Percentiles rank a stretch among this genome's conserved stretches.
Evolutionary conservation across 2,797 vertebrate genomes (phyloP).

Genomic region (Lacerta viridis): DNA sequence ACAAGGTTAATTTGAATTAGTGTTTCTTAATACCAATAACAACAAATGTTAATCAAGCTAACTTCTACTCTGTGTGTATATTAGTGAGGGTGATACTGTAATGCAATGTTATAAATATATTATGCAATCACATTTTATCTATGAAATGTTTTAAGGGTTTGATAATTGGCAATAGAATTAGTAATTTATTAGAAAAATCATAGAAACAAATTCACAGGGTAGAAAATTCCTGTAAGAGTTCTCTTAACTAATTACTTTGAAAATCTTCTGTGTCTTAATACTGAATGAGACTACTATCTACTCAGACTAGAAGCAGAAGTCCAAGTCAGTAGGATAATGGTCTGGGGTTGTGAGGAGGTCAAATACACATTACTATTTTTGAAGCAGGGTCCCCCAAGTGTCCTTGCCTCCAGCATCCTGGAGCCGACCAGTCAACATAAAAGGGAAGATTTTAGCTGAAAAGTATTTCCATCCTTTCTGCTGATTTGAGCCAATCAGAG

Average conservation of each 20-base stretch:
- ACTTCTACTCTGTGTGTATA: constrained; percentile 54
- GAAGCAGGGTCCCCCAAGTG: too few relatives aligned
- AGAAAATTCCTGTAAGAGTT: neutral
- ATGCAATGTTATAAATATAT: constrained; percentile 2
- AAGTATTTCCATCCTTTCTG: too few relatives aligned
- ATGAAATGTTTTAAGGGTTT: constrained; percentile 36
- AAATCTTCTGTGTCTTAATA: neutral
- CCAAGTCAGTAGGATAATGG: neutral
- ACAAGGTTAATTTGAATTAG: constrained; percentile 70
- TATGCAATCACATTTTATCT: constrained; percentile 39
- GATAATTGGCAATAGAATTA: constrained; percentile 35
- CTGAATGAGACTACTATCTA: neutral
- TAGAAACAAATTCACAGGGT: neutral
- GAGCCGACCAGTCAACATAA: too few relatives aligned
- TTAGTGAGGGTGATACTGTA: constrained; percentile 31
- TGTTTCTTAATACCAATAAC: constrained; percentile 72
- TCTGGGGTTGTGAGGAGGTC: too few relatives aligned
- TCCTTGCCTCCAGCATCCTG: too few relatives aligned
- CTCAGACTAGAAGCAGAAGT: neutral
- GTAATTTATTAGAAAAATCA: neutral
- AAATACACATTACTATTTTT: too few relatives aligned
- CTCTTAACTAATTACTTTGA: neutral
- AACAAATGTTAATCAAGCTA: constrained; percentile 75
- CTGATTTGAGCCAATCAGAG: too few relatives aligned
- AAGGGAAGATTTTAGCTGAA: too few relatives aligned